Base-by-base conservation (phyloP, 2,888 invertebrate genomes). In the Catocala sponsa region DNA sequence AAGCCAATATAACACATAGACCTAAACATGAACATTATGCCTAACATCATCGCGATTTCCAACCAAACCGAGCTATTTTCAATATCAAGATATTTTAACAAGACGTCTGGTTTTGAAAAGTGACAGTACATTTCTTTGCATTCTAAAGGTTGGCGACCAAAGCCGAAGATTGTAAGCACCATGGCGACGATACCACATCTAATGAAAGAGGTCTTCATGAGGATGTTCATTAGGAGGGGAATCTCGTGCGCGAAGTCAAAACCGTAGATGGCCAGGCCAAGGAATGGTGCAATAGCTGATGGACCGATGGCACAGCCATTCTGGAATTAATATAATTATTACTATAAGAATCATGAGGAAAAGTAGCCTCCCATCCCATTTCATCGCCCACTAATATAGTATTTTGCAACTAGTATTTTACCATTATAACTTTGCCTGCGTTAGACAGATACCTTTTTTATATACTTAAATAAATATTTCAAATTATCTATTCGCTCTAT, bases 231-330 rank as follows among this genome's bases (percentile, higher is more conserved):
- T 15, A 95, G 73, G 5, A 94, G 85, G 0, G 96, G 95, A 60
- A 96, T 96, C 68, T 95, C 90, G 47, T 95, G 93, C 0, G 96
- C 96, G 87, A 96, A 96, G 84, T 96, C 96, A 71, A 96, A 96
- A 0, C 96, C 96, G 84, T 96, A 96, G 65, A 96, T 95, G 0
- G 96, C 96, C 12, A 96, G 85, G 0, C 96, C 96, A 59, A 96
- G 95, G 76, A 96, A 95, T 0, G 96, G 96, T 0, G 96, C 96
- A 47, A 96, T 95, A 0, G 95, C 87, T 58, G 96, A 87, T 0
- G 96, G 96, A 0, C 96, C 96, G 49, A 96, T 95, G 6, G 96
- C 96, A 65, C 96, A 95, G 32, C 96, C 96, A 70, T 96, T 96
- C 96, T 96, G 91, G 7, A 91, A 92, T 25, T 25, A 65, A 41